Evolutionary conservation across 1,140 invertebrate species (phyloP), one percentile per base, ranked within the genome.

Genomic region (Drosophila oshimai): DNA sequence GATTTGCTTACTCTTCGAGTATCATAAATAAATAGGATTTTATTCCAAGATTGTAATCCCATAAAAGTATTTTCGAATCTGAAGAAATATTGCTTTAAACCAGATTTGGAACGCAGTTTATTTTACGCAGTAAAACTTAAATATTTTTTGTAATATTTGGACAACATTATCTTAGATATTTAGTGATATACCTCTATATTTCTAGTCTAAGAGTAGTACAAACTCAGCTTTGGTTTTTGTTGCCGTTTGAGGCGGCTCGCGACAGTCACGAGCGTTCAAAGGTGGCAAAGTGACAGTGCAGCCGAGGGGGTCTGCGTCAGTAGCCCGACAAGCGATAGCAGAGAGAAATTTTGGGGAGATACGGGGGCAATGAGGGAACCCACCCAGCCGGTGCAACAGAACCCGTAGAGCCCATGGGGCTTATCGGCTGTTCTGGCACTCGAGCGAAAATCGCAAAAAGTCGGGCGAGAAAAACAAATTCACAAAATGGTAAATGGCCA

Each of bases 361-460:
- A 58, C 17, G n/a, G 31, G 34, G 12, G 3, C 4, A 34, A 22
- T 6, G 28, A 31, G 17, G 18, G 24, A 50, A 4, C n/a, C 5
- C 6, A 4, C n/a, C 5, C 6, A 6, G 6, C 12, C 7, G 12
- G 26, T 1, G 13, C 10, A 10, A n/a, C 7, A 47, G 45, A 17
- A 3, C n/a, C n/a, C 28, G 2, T 26, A 60, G 15, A 39, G 53
- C 24, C 68, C 45, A 33, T 60, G 42, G 51, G 22, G 67, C 61
- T 71, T 83, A 78, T 84, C 79, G 46, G 31, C 57, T 33, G 50
- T 83, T 84, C 61, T 78, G 41, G 44, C 69, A 20, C 69, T 73
- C 57, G 46, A 72, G 22, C 37, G 24, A 68, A 53, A 53, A 24
- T 47, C 60, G 58, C 29, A 33, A 33, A 50, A 55, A 7, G 18